Evolutionary conservation across 2,888 invertebrate genomes (phyloP).

Genomic region (Deilephila elpenor): DNA sequence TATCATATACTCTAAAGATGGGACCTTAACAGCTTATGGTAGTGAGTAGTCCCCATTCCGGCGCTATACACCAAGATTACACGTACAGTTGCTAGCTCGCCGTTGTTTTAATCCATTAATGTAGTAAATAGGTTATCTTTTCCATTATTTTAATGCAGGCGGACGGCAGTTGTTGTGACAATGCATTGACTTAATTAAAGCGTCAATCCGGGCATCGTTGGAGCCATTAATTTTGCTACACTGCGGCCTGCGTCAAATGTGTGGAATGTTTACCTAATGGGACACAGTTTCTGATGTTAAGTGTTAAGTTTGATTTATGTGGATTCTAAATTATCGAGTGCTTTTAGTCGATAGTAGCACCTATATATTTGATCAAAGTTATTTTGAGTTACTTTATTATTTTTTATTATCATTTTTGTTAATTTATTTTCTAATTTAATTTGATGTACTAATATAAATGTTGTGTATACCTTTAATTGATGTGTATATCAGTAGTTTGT

Average conservation of each 20-base stretch:
- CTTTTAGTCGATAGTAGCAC: too few species aligned
- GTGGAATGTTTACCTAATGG: neutral
- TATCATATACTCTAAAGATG: too few species aligned
- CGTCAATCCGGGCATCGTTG: conserved; percentile 14
- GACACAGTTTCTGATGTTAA: neutral
- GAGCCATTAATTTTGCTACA: conserved; percentile 19
- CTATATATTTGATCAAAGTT: too few species aligned
- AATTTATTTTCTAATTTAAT: too few species aligned
- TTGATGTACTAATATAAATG: too few species aligned
- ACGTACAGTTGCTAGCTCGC: neutral
- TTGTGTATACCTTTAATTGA: too few species aligned
- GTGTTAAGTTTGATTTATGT: neutral
- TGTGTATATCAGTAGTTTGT: too few species aligned
- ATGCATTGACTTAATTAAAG: conserved; percentile 25
- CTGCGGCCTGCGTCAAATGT: neutral
- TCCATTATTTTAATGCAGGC: conserved; percentile 21
- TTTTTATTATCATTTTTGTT: too few species aligned
- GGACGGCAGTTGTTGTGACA: conserved; percentile 20
- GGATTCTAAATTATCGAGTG: neutral
- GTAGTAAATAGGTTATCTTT: conserved; percentile 20
- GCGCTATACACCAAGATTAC: too few species aligned
- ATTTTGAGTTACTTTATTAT: too few species aligned
- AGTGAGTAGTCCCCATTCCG: too few species aligned
- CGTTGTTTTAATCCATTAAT: conserved; percentile 21
- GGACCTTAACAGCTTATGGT: too few species aligned